phyloP scores from a whole-genome alignment of 2,888 invertebrate species.

The Hypolimnas misippus region DNA sequence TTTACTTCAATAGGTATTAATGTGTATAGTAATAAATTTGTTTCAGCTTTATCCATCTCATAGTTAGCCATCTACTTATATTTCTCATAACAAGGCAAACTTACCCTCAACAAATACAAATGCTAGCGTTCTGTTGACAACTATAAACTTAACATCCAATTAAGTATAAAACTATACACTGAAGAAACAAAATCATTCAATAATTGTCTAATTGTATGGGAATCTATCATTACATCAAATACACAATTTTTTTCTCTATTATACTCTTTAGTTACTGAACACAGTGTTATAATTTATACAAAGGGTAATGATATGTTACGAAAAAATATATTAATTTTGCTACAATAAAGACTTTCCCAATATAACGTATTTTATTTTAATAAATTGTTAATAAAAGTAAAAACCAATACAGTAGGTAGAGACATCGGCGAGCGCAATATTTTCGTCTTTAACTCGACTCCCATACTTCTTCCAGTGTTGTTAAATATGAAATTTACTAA shows the following conservation, averaged over 20 bases:
- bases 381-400: conserved; percentile 31
- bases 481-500: conserved; percentile 58
- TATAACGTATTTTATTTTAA: conserved; percentile 22
- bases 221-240: conserved; percentile 34
- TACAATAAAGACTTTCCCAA: conserved; percentile 37
- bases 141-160: conserved; percentile 39
- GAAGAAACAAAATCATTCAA: conserved; percentile 42
- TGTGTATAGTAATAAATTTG: conserved; percentile 75
- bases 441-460: conserved; percentile 24
- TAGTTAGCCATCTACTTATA: conserved; percentile 40
- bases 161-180: conserved; percentile 38
- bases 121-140: conserved; percentile 31
- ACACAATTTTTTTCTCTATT: conserved; percentile 8
- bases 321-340: conserved; percentile 39
- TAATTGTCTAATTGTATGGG: conserved; percentile 45
- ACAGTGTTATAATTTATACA: conserved; percentile 16
- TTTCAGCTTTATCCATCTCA: conserved; percentile 62
- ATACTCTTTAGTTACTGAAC: conserved; percentile 20
- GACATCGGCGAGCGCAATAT: background rate
- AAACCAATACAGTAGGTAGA: conserved; percentile 26
- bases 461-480: conserved; percentile 37
- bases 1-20: conserved; percentile 66
- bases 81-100: conserved; percentile 55
- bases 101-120: conserved; percentile 53
- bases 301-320: conserved; percentile 37